phyloP scores from a whole-genome alignment of 2,888 invertebrate genomes.

The Noctua comes region DNA sequence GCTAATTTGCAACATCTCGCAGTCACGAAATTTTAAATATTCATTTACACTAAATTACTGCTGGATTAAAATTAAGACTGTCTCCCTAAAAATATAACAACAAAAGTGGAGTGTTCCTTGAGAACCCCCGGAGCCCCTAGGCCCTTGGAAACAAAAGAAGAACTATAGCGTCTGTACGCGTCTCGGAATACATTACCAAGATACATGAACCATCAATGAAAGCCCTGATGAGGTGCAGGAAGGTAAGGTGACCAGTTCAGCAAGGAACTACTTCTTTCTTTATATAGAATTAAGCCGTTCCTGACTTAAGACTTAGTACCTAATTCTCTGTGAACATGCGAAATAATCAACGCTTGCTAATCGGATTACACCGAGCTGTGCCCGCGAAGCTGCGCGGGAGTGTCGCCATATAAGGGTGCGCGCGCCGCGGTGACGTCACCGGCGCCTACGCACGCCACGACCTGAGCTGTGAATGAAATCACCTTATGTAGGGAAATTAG shows the following conservation, averaged over 20 bases:
- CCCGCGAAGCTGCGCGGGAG: constrained; percentile 55
- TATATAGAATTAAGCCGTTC: constrained; percentile 2
- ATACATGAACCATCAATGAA: background rate
- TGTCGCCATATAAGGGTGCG: constrained; percentile 70
- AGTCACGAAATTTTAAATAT: background rate
- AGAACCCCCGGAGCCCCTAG: background rate
- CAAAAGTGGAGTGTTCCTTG: background rate
- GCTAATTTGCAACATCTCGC: constrained; percentile 9
- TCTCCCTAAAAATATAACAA: background rate
- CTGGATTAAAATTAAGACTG: background rate
- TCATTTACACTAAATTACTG: background rate
- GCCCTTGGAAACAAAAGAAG: background rate
- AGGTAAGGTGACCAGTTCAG: background rate
- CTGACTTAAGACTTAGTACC: background rate
- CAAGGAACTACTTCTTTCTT: background rate
- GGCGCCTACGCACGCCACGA: constrained; percentile 68
- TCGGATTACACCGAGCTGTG: constrained; percentile 44
- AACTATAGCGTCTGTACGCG: background rate
- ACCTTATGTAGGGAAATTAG: constrained; percentile 49
- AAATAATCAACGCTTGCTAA: constrained; percentile 54
- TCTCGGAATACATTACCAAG: background rate
- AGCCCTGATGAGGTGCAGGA: background rate
- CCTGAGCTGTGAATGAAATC: constrained; percentile 66
- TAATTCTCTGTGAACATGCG: constrained; percentile 15
- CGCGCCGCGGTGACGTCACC: constrained; percentile 72